Conservation (phyloP, 2,888 invertebrate species). For the Thumatha senex region DNA sequence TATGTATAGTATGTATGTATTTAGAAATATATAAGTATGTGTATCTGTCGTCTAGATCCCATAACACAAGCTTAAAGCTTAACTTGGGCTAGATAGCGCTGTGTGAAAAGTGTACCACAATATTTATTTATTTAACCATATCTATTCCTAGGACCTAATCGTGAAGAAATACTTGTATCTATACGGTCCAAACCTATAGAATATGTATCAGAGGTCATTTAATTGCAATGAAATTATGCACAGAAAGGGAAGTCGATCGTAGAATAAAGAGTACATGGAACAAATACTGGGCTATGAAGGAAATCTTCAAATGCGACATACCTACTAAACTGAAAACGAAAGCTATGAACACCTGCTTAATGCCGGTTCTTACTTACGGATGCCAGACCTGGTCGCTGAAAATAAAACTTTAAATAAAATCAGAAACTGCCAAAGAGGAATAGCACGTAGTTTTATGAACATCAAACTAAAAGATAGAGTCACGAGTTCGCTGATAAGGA, state of each 20-base stretch:
- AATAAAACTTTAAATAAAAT: slow-evolving; percentile 2
- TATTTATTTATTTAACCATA: no score
- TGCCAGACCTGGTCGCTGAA: slow-evolving; percentile 6
- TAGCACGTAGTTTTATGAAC: slow-evolving; percentile 8
- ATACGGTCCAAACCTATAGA: background rate
- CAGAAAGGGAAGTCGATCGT: background rate
- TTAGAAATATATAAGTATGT: no score
- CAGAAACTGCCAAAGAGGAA: slow-evolving; percentile 6
- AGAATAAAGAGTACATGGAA: slow-evolving; percentile 1
- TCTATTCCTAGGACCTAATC: no score
- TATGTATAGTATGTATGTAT: no score
- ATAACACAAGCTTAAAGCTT: no score
- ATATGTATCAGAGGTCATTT: background rate
- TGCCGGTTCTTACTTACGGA: slow-evolving; percentile 1
- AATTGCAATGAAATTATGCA: background rate
- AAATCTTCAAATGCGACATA: background rate
- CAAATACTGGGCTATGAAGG: no score
- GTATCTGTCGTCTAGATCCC: no score
- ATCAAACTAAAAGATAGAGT: slow-evolving; percentile 5
- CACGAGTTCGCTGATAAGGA: slow-evolving; percentile 2
- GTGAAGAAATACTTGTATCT: background rate
- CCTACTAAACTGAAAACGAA: background rate
- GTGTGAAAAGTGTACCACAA: no score
- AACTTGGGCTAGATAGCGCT: no score
- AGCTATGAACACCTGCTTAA: background rate